Evolutionary conservation across 1,140 invertebrate species (phyloP), one percentile per base, ranked within the genome.

Genomic region (Drosophila bocki): DNA sequence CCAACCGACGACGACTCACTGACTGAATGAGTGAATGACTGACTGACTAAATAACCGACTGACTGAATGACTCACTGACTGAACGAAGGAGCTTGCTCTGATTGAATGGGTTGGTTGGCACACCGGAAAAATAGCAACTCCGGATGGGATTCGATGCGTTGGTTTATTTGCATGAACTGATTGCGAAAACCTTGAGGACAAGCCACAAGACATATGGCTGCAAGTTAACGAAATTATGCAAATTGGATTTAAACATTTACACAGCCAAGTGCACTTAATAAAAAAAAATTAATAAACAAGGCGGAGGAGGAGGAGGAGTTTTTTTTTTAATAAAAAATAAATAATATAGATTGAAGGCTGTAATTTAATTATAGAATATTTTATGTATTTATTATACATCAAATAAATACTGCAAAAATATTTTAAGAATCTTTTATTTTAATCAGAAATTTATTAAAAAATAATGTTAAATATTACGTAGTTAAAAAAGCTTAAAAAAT

Each of bases 91-190:
- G 44, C 26, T 26, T 6, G 12, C 33, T 54, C 33, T 53, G 50
- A 53, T 53, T 47, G 41, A 45, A 45, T 35, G 57, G 19, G 41
- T 47, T 48, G 32, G 32, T 17, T 35, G 19, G 51, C 51, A 22
- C 33, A 54, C 51, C 29, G 33, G 62, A 64, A 64, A 64, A 64
- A 64, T 61, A 44, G 62, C 56, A 64, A 19, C 56, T 61, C 54
- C 35, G 37, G 26, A n/a, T 22, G 61, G 54, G 42, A 54, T 9
- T 37, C 51, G 13, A 58, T 76, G 78, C 51, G 13, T 54, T 76
- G 78, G 83, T 78, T 78, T 86, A 86, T 86, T 86, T 86, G 82
- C 82, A 86, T 86, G 78, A 75, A 67, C 74, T 86, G 82, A 86
- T 86, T 86, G 82, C 35, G 15, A 50, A 74, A 75, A 71, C 69